These are phyloP conservation scores for Elephantulus edwardii DNA, from an alignment of 2,113 vertebrate species.

Conservation along the genomic window DNA sequence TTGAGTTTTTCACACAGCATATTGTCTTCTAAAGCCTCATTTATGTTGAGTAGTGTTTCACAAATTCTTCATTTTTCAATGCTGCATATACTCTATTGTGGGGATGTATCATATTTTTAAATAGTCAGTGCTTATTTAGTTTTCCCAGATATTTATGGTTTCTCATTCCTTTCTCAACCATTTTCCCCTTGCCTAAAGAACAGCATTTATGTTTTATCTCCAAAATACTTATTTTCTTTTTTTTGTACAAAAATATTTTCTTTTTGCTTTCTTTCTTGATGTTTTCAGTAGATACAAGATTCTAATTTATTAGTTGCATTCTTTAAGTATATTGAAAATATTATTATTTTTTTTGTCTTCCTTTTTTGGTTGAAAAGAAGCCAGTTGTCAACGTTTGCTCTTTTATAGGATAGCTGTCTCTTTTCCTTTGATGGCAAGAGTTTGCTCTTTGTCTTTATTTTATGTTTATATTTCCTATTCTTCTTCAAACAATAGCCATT, in stretches of 20 bases:
- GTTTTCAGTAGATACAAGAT: background rate
- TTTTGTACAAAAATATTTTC: background rate
- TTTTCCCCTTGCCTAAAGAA: background rate
- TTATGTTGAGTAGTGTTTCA: too few species aligned
- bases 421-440: background rate
- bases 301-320: background rate
- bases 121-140: background rate
- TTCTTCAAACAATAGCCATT: background rate
- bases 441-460: conserved; percentile 3
- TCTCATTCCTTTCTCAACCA: background rate
- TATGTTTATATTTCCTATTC: background rate
- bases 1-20: too few species aligned
- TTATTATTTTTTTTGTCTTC: background rate
- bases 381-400: background rate
- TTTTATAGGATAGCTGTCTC: background rate
- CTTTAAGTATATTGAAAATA: background rate
- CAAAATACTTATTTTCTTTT: background rate
- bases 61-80: too few species aligned
- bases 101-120: too few species aligned
- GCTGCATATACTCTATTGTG: too few species aligned
- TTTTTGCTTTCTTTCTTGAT: background rate
- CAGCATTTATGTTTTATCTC: background rate
- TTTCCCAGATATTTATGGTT: background rate
- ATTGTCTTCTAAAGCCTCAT: too few species aligned
- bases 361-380: background rate